Evolutionary conservation across 2,888 invertebrate species (phyloP), one percentile per base, ranked within the genome.

Genomic region (Idaea aversata): DNA sequence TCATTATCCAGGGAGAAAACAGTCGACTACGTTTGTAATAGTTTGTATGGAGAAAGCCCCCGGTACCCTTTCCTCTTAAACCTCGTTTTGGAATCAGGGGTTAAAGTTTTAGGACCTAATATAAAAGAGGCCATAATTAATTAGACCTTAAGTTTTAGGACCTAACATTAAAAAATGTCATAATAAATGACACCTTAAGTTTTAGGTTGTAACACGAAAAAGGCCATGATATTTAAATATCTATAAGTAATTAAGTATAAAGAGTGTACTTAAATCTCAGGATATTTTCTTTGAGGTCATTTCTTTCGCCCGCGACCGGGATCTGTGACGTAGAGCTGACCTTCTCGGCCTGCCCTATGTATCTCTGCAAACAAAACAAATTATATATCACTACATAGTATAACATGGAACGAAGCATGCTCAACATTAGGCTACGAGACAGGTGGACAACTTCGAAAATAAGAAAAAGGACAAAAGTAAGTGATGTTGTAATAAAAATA

Each of bases 291-390:
- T 47, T 4, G 47, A 47, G 47, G 47, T 47, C 47, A 47, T 5
- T 5, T 47, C 47, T 47, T 13, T 47, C 47, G 13, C 10, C 10
- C 47, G 6, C 13, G 47, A 47, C 7, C 47, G 47, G 47, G 47
- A 47, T 47, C 47, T 47, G 47, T 47, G 47, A 13, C 59, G 16
- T 3, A 34, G 15, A 16, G 62, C 61, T 10, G 35, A 63, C 15
- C 58, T 35, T 62, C 34, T 15, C 16, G 34, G 59, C 59, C 59
- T 7, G 16, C 63, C 70, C 64, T 77, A 78, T 73, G 75, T 78
- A 67, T 75, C 73, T 72, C 79, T 79, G 75, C 16, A 76, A 71
- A 67, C 59, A 59, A 16, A 34, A 36, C 38, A 47, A 65, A 61
- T 38, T 36, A 25, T 25, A n/a, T n/a, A n/a, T n/a, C n/a, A n/a